Evolutionary conservation across 1,140 invertebrate genomes (phyloP), one percentile per base, ranked within the genome.

Genomic region (Nautilus pompilius): DNA sequence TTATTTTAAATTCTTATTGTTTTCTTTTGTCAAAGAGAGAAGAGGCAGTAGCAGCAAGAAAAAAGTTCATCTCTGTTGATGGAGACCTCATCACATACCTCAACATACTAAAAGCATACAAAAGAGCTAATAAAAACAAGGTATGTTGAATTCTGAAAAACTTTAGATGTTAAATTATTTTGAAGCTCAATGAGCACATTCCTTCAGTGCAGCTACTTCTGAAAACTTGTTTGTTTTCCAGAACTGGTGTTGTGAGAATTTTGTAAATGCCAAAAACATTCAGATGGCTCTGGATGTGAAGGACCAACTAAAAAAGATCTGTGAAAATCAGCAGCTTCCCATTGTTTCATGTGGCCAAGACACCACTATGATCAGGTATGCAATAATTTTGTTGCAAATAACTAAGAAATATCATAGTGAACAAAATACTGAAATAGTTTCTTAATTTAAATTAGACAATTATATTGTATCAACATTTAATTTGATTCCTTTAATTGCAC

Each of bases 41-140:
- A 75, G 86, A 90, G 78, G 90, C 89, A 2, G 72, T 86, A 17
- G 85, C 85, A 65, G 87, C 88, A 0, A 59, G 75, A 62, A 60
- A 75, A 65, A 96, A 96, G 80, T 98, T 98, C 83, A 80, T 87
- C 58, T 91, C 93, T 0, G 86, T 88, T 51, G 88, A 94, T 71
- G 96, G 96, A 10, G 96, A 99, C 84, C 94, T 96, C 76, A 86
- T 98, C 2, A 97, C 92, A 10, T 82, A 97, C 32, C 82, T 99
- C 0, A 98, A 97, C 82, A 89, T 98, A 24, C 97, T 89, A 77
- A 88, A 89, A 71, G 89, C 88, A 8, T 98, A 88, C 80, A 87
- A 86, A 66, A 71, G 74, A 74, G 84, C 87, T 4, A 87, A 88
- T 26, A 86, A 89, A 63, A 91, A 90, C 77, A 93, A 93, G 84